Evolutionary conservation across 2,113 vertebrate genomes (phyloP), one percentile per base, ranked within the genome.

Genomic region (Callithrix jacchus): DNA sequence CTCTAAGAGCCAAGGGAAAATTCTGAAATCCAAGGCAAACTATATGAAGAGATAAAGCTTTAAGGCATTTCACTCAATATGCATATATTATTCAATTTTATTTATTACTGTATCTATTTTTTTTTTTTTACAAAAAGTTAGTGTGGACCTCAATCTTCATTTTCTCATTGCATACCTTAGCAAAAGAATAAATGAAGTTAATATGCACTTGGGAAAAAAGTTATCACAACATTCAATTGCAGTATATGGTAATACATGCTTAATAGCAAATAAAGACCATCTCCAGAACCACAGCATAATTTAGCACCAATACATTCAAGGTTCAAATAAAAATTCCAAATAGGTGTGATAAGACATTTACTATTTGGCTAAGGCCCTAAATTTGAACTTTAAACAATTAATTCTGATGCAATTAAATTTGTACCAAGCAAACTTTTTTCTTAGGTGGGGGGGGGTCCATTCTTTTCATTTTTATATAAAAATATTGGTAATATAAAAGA

Each of bases 141-240:
- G 25, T 8, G 14, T n/a, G 27, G 18, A 56, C 11, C n/a, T 87
- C 79, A 80, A 20, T 92, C n/a, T 96, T 93, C 54, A 52, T 76
- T 47, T 87, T 95, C 70, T 80, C 35, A 27, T 54, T 52, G 5
- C 11, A 74, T 10, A 80, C 3, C 64, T 94, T 88, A 58, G 80
- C 45, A 49, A 94, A 96, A n/a, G 13, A 84, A 88, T 68, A 40
- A 87, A 83, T 87, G 5, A 84, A 95, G 77, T 83, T 80, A 79
- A 89, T 32, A 54, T 47, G 7, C 49, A 37, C 18, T 74, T 77
- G 16, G 77, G 81, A 82, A 95, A 91, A 80, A 96, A 52, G 21
- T 87, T 76, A 79, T 73, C 49, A 30, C 23, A 71, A 52, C 32
- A 37, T 80, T 84, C 56, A 47, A 61, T 10, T 32, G 70, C 45